Evolutionary conservation across 37 sponge, comb jelly and placozoan genomes (phyloP).

Genomic region (Dysidea cf. avara): DNA sequence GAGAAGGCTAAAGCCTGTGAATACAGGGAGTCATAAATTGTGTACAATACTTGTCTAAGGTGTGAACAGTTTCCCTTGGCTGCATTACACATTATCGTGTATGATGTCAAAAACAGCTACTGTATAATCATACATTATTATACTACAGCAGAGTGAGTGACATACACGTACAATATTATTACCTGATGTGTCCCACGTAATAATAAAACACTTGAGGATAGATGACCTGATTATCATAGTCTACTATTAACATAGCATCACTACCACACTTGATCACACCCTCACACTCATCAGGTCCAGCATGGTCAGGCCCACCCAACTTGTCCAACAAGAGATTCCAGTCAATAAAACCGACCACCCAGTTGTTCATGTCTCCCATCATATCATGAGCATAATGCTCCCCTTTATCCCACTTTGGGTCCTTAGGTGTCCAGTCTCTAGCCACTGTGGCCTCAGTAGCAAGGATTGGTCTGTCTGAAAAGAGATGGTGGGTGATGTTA

Average conservation of each 20-base stretch:
- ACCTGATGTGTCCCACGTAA: conserved; percentile 80
- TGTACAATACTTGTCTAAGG: too few relatives aligned
- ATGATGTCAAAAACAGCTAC: too few relatives aligned
- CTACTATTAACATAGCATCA: conserved; percentile 75
- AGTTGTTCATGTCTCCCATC: conserved; percentile 85
- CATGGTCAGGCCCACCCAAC: conserved; percentile 70
- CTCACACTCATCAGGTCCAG: conserved; percentile 75
- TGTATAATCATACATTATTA: too few relatives aligned
- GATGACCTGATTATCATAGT: conserved; percentile 51
- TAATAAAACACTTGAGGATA: conserved; percentile 84
- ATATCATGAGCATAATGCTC: conserved; percentile 86
- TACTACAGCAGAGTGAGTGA: too few relatives aligned
- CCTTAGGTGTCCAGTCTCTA: conserved; percentile 54
- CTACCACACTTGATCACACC: conserved; percentile 63
- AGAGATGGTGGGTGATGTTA: conserved; percentile 67
- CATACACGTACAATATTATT: too few relatives aligned
- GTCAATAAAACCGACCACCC: conserved; percentile 84
- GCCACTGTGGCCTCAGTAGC: conserved; percentile 80
- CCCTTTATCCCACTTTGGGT: conserved; percentile 67
- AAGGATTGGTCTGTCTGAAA: conserved; percentile 61
- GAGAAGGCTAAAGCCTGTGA: too few relatives aligned
- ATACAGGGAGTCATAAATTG: too few relatives aligned
- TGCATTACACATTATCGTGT: too few relatives aligned
- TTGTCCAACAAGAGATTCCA: conserved; percentile 82
- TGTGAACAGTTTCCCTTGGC: too few relatives aligned